Evolutionary conservation across 2,888 invertebrate species (phyloP).

Genomic region (Chymomyza caudatula): DNA sequence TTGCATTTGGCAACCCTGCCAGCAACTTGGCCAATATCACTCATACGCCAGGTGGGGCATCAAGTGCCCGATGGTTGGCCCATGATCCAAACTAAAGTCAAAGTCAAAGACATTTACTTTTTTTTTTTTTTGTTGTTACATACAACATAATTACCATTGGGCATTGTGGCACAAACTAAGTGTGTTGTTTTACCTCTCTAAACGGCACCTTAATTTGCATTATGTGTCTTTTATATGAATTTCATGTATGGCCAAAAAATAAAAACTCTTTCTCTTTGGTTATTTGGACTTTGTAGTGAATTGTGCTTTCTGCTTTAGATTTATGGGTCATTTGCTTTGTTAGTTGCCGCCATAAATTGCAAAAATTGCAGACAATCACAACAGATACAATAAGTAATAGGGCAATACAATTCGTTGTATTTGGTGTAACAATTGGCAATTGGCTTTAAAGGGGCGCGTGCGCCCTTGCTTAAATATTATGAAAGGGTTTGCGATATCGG

Average conservation of each 20-base stretch:
- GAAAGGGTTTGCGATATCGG: slow-evolving; percentile 37
- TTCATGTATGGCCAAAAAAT: background rate
- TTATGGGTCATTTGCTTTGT: slow-evolving; percentile 20
- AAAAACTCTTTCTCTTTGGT: background rate
- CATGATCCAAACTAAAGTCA: slow-evolving; percentile 6
- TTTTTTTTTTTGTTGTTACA: background rate
- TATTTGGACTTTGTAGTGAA: slow-evolving; percentile 25
- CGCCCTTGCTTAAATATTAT: slow-evolving; percentile 59
- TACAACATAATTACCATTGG: background rate
- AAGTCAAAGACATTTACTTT: background rate
- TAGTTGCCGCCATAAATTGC: slow-evolving; percentile 21
- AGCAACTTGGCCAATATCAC: slow-evolving; percentile 42
- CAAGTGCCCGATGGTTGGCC: slow-evolving; percentile 32
- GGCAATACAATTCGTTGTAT: slow-evolving; percentile 7
- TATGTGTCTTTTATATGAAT: background rate
- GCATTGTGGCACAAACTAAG: background rate
- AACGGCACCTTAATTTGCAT: background rate
- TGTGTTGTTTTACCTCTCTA: background rate
- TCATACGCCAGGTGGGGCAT: slow-evolving; percentile 53
- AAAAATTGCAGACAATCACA: slow-evolving; percentile 3
- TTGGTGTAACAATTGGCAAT: slow-evolving; percentile 19
- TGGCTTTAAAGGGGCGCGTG: background rate
- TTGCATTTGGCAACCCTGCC: slow-evolving; percentile 28
- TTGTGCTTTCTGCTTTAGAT: slow-evolving; percentile 10
- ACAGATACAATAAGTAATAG: background rate